Conservation (phyloP, 1,140 invertebrate species). For the Brachionus rubens region DNA sequence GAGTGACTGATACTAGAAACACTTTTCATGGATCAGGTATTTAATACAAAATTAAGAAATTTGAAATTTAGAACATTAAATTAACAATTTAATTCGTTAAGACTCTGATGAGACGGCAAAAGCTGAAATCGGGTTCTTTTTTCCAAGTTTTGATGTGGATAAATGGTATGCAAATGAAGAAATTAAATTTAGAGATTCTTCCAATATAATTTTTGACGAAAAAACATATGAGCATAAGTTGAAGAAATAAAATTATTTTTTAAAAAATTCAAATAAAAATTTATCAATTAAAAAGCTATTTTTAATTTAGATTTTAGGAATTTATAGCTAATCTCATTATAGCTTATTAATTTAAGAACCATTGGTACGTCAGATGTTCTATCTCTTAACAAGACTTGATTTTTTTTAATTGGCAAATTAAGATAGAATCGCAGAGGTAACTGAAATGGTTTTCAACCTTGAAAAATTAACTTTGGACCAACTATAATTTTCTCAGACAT, state of each 20-base stretch:
- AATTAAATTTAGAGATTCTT: not conserved
- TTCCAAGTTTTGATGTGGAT: slow-evolving; percentile 70
- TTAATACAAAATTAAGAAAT: slow-evolving; percentile 27
- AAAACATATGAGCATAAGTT: slow-evolving; percentile 24
- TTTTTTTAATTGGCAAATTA: no score
- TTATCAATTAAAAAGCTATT: not conserved
- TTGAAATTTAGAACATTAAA: not conserved
- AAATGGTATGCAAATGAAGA: slow-evolving; percentile 65
- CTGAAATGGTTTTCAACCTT: no score
- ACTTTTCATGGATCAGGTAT: slow-evolving; percentile 82
- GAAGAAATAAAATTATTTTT: not conserved
- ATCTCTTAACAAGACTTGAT: no score
- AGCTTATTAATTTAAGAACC: no score
- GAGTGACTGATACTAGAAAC: slow-evolving; percentile 85
- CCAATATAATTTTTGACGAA: slow-evolving; percentile 23
- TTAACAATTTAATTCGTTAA: slow-evolving; percentile 58
- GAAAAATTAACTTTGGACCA: no score
- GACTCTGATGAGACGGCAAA: slow-evolving; percentile 74
- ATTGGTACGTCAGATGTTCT: no score
- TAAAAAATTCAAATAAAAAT: no score
- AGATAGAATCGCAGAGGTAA: no score
- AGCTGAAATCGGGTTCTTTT: slow-evolving; percentile 76
- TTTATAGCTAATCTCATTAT: not conserved
- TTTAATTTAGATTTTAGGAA: not conserved
- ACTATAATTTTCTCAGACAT: no score